Evolutionary conservation across 2,797 vertebrate species (phyloP).

Genomic region (Odontamblyopus lacepedii): DNA sequence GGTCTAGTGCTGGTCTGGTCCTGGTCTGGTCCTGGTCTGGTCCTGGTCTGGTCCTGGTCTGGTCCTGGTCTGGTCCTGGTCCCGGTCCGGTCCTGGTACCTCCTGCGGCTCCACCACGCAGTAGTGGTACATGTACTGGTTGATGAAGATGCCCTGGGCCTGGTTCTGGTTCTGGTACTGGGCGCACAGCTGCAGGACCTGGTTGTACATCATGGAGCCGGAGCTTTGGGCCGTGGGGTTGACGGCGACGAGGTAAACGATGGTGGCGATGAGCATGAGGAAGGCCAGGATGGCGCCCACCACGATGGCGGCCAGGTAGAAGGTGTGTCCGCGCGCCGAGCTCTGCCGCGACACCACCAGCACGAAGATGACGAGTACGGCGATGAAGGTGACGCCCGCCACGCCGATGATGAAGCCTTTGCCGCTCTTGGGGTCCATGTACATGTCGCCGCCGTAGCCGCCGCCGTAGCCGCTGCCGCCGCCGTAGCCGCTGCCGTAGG

Average conservation of each 20-base stretch:
- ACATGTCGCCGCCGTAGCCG: conserved; percentile 30
- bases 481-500: neutral
- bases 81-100: conserved; percentile 62
- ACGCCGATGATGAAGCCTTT: conserved; percentile 90
- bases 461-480: conserved; percentile 5
- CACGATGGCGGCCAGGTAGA: conserved; percentile 84
- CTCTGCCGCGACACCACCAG: conserved; percentile 80
- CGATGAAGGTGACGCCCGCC: conserved; percentile 83
- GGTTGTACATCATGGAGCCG: conserved; percentile 83
- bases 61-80: neutral
- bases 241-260: conserved; percentile 88
- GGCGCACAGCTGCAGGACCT: conserved; percentile 82
- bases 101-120: conserved; percentile 93
- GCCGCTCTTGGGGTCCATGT: conserved; percentile 81
- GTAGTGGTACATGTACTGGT: conserved; percentile 93
- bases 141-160: conserved; percentile 80
- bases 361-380: conserved; percentile 82
- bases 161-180: conserved; percentile 82
- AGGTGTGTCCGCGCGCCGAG: conserved; percentile 75
- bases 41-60: neutral
- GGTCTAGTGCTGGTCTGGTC: neutral
- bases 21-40: neutral
- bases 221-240: conserved; percentile 87
- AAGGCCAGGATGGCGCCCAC: conserved; percentile 79
- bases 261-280: conserved; percentile 86